Evolutionary conservation across 2,888 invertebrate genomes (phyloP), one percentile per base, ranked within the genome.

Genomic region (Drosophila pseudotakahashii): DNA sequence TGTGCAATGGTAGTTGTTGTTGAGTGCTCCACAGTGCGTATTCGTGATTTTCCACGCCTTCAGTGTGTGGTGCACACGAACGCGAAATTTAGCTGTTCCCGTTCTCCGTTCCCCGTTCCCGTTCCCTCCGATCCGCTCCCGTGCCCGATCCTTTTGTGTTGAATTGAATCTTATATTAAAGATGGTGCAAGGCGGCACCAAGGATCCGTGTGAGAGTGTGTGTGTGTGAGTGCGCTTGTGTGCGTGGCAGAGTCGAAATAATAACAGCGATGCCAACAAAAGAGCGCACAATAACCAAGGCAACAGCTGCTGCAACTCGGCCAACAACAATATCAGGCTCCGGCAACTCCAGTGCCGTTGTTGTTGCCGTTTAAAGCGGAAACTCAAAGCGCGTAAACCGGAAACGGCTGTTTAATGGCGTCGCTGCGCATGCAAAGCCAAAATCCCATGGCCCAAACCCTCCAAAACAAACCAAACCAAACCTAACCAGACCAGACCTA

Each of bases 321-420:
- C 82, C 86, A 82, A 78, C 73, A 80, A 78, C 83, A 83, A 80
- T 79, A 80, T 79, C 75, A 60, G 72, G 63, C 72, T 70, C 10
- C 34, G 51, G 53, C 16, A 52, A 52, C 58, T 59, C 58, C 58
- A 14, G 41, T 30, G 45, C 53, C 53, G 68, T 68, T 73, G 84
- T 73, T 77, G 78, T 59, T 72, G 81, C 77, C 75, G 86, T 53
- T 84, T 77, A 80, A 81, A 81, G 84, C 84, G 84, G 84, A 85
- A 85, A 87, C 84, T 77, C 84, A 85, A 87, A 85, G 87, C 84
- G 84, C 84, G 84, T 85, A 87, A 84, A 84, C 84, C 84, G 84
- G 84, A 85, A 85, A 85, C 84, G 76, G 81, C 78, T 83, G 81
- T 85, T 85, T 88, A 88, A 85, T 88, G 83, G 79, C 77, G 77